Conservation (phyloP, 2,113 vertebrate species). For the Mus spicilegus region DNA sequence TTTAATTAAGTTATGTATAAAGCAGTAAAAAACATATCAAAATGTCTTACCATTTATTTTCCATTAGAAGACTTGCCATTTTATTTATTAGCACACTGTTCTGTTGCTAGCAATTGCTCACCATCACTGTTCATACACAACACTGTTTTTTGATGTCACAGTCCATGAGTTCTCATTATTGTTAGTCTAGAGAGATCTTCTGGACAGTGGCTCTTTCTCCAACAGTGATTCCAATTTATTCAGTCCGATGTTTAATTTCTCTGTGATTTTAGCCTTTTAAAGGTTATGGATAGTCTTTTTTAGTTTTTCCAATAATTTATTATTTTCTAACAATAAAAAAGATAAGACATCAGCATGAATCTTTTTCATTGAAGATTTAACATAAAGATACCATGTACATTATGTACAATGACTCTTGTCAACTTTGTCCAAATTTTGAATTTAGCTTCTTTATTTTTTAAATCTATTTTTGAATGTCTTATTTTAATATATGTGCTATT, state of each 20-base stretch:
- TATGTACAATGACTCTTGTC: background rate
- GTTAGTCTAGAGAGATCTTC: background rate
- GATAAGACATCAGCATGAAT: background rate
- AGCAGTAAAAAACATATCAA: background rate
- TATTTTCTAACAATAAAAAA: background rate
- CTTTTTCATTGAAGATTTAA: constrained; percentile 28
- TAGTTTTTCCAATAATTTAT: constrained; percentile 1
- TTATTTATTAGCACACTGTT: background rate
- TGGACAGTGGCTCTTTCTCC: background rate
- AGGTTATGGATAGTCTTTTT: constrained; percentile 15
- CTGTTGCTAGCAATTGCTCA: background rate
- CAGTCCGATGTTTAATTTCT: background rate
- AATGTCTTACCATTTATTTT: background rate
- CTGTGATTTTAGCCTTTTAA: background rate
- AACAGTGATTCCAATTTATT: background rate
- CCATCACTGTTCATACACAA: background rate
- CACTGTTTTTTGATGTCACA: background rate
- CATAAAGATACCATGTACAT: background rate
- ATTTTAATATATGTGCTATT: constrained; percentile 59
- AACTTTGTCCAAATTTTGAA: constrained; percentile 40
- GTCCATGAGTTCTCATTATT: background rate
- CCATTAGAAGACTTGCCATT: background rate
- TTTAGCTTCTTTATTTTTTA: constrained; percentile 59
- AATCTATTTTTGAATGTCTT: constrained; percentile 16
- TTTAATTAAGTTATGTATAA: background rate